Evolutionary conservation across 1,140 invertebrate genomes (phyloP), one percentile per base, ranked within the genome.

Genomic region (Pygmarrhopalites habei): DNA sequence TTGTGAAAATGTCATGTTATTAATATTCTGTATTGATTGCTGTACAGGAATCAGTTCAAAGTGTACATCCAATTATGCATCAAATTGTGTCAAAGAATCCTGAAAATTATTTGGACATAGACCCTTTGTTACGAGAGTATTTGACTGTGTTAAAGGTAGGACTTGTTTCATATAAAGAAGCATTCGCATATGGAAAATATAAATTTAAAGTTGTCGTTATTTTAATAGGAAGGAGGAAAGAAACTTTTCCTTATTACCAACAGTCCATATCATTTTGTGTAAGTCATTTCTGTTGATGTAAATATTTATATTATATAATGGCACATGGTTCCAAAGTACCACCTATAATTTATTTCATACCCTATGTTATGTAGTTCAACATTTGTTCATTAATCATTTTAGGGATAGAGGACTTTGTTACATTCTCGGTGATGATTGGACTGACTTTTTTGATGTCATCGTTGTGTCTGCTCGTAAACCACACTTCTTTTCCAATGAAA

Each of bases 191-290:
- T n/a, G n/a, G n/a, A n/a, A n/a, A n/a, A n/a, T n/a, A n/a, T n/a
- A n/a, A n/a, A n/a, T n/a, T n/a, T n/a, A n/a, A n/a, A n/a, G n/a
- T n/a, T n/a, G n/a, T n/a, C n/a, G n/a, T n/a, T n/a, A n/a, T n/a
- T n/a, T n/a, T n/a, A n/a, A n/a, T n/a, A n/a, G n/a, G 77, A 82
- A 2, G 82, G 81, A 28, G 82, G 83, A 23, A 97, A 96, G 77
- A 93, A 95, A 76, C 79, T 96, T 70, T 98, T 98, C 76, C 78
- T 98, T 21, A 91, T 98, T 1, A 97, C 95, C 10, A 98, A 98
- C 74, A 96, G 92, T 77, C 93, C 93, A 0, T 98, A 87, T 75
- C 85, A 88, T 71, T 98, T 98, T 82, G 92, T 97, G 93, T 97
- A 82, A 87, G 90, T 85, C 19, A 52, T 14, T 28, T 39, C 35